Evolutionary conservation across 2,888 invertebrate species (phyloP).

Genomic region (Pristionchus mayeri): DNA sequence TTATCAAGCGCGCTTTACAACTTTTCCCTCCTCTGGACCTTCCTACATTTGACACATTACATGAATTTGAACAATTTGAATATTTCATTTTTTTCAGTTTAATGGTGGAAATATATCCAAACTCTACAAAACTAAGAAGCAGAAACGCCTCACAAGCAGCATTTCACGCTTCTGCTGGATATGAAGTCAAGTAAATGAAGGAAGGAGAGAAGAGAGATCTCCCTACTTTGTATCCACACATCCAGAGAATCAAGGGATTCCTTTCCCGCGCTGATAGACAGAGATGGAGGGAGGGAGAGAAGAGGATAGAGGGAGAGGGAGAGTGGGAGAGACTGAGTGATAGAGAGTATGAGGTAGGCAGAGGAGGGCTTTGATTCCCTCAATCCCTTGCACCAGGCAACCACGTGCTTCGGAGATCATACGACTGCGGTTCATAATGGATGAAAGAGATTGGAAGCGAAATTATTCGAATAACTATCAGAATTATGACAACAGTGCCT

Average conservation of each 20-base stretch:
- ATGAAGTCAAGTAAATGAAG: neutral
- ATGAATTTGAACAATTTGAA: no score
- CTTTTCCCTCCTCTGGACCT: no score
- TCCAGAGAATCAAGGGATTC: neutral
- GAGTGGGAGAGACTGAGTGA: conserved; percentile 25
- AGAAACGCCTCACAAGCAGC: no score
- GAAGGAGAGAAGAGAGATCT: neutral
- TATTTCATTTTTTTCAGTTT: no score
- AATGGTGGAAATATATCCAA: no score
- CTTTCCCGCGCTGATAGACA: neutral
- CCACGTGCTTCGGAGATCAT: neutral
- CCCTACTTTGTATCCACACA: neutral
- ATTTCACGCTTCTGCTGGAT: neutral
- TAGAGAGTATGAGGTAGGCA: neutral
- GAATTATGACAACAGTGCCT: no score
- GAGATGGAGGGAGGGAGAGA: conserved; percentile 2
- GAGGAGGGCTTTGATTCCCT: neutral
- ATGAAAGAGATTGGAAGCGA: no score
- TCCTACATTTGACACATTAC: no score
- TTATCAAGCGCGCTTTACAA: no score
- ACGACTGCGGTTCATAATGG: no score
- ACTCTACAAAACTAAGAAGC: no score
- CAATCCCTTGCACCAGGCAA: neutral
- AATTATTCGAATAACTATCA: no score
- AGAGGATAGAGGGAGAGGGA: neutral